Conservation (phyloP, 2,888 invertebrate genomes). For the Dioctria rufipes region DNA sequence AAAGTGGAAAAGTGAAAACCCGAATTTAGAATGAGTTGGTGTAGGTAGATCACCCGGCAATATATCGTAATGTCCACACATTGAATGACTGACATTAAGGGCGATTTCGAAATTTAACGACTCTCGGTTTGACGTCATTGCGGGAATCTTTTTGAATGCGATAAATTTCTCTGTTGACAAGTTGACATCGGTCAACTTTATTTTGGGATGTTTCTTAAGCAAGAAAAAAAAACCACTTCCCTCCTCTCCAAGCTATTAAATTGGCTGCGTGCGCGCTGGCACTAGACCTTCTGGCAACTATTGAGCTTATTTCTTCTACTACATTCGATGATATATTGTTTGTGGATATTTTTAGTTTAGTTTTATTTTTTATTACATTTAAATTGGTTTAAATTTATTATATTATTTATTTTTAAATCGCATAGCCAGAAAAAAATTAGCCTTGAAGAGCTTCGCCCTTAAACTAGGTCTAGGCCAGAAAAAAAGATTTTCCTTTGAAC, state of each 20-base stretch:
- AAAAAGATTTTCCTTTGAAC: neutral
- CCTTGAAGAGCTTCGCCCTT: neutral
- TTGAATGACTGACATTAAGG: conserved; percentile 36
- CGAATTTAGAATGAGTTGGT: neutral
- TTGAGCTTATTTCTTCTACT: neutral
- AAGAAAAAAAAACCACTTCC: neutral
- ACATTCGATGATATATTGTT: too few relatives aligned
- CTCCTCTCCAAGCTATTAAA: neutral
- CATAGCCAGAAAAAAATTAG: neutral
- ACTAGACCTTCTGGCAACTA: conserved; percentile 7
- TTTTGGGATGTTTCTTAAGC: conserved; percentile 7
- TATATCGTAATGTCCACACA: conserved; percentile 14
- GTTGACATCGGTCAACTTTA: conserved; percentile 27
- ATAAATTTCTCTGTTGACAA: conserved; percentile 28
- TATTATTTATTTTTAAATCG: too few relatives aligned
- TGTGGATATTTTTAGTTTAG: too few relatives aligned
- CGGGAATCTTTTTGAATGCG: conserved; percentile 2
- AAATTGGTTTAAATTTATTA: too few relatives aligned
- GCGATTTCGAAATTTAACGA: conserved; percentile 50
- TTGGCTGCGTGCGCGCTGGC: neutral
- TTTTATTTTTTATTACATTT: too few relatives aligned
- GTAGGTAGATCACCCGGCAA: neutral
- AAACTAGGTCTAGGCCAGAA: neutral
- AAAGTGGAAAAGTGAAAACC: neutral
- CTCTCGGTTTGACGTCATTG: conserved; percentile 37